These are phyloP conservation scores for Meiosimyza decipiens DNA, from an alignment of 2,888 invertebrate genomes.

Conservation along the genomic window DNA sequence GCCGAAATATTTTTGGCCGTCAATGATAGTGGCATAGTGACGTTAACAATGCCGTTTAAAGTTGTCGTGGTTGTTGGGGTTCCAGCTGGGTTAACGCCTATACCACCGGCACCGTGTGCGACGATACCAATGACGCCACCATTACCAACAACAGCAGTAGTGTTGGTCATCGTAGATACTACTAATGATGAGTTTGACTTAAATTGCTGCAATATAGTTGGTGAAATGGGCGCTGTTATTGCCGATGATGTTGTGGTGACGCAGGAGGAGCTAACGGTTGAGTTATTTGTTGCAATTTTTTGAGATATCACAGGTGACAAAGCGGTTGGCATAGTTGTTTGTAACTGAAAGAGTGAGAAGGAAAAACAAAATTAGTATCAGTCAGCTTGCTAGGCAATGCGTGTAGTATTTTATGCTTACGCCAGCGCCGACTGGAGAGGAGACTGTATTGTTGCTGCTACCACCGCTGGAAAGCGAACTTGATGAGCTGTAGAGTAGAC, in stretches of 20 bases:
- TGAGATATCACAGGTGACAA: slow-evolving; percentile 66
- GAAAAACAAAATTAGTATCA: slow-evolving; percentile 33
- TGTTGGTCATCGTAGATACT: slow-evolving; percentile 21
- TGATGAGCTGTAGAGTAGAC: slow-evolving; percentile 68
- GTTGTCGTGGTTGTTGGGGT: slow-evolving; percentile 28
- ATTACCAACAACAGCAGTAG: slow-evolving; percentile 39
- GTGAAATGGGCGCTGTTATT: slow-evolving; percentile 36
- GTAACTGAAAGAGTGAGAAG: slow-evolving; percentile 52
- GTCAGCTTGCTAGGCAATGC: slow-evolving; percentile 28
- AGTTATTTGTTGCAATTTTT: slow-evolving; percentile 37
- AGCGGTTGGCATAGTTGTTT: slow-evolving; percentile 60
- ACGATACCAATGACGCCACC: slow-evolving; percentile 35
- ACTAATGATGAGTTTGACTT: slow-evolving; percentile 8
- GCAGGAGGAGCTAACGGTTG: slow-evolving; percentile 23
- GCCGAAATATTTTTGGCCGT: slow-evolving; percentile 57
- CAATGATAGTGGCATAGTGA: slow-evolving; percentile 52
- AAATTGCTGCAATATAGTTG: slow-evolving; percentile 34
- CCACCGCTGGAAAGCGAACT: slow-evolving; percentile 68
- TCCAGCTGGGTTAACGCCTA: slow-evolving; percentile 20
- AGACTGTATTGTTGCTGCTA: slow-evolving; percentile 64
- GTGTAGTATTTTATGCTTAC: slow-evolving; percentile 51
- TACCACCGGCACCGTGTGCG: background rate
- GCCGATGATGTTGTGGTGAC: slow-evolving; percentile 45
- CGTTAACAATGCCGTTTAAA: slow-evolving; percentile 30
- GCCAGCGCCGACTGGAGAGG: slow-evolving; percentile 66